A percentile compares a stretch with the other conserved stretches of the same genome.
phyloP scores from a whole-genome alignment of 2,797 vertebrate genomes.

The Emydoidea blandingii region DNA sequence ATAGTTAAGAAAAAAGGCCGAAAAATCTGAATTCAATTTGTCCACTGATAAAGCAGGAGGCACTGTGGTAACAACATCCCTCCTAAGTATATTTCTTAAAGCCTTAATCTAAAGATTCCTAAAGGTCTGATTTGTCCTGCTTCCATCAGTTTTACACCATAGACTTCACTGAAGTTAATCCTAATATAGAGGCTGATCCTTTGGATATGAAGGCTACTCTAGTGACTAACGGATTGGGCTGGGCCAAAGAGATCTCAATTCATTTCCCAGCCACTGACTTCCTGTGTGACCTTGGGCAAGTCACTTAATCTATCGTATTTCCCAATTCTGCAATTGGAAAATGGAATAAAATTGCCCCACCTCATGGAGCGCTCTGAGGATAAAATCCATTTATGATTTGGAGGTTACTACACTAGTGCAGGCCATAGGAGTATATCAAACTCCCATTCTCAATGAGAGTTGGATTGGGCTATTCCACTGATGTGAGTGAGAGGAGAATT shows the following conservation, averaged over 20 bases:
- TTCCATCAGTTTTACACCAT: not conserved
- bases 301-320: not conserved
- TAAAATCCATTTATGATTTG: not conserved
- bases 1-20: not conserved
- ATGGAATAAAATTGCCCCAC: not conserved
- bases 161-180: not conserved
- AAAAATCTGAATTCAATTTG: not conserved
- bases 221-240: not conserved
- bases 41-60: not conserved
- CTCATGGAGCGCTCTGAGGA: fast-evolving
- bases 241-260: not conserved
- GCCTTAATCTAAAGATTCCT: not conserved
- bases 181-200: not conserved
- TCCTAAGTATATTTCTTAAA: not conserved
- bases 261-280: not conserved
- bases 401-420: not conserved
- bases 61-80: not conserved
- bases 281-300: not conserved
- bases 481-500: not conserved
- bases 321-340: not conserved
- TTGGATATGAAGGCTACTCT: not conserved
- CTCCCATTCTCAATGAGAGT: not conserved
- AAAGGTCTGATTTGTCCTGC: fast-evolving
- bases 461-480: not conserved
- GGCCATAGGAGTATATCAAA: not conserved